Conservation (phyloP, 2,888 invertebrate species). For the Horisme vitalbata region DNA sequence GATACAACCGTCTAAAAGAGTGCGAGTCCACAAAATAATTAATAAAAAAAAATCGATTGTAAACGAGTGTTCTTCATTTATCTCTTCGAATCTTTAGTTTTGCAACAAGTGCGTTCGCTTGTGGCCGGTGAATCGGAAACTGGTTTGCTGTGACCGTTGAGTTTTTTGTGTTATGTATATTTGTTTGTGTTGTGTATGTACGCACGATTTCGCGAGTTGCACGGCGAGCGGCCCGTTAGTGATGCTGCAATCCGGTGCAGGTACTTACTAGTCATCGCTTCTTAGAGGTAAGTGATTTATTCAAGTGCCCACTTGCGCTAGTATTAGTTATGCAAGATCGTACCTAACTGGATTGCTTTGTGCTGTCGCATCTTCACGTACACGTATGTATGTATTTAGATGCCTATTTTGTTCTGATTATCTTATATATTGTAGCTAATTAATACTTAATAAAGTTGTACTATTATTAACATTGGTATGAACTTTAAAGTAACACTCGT, state of each 20-base stretch:
- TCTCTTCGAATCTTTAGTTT: slow-evolving; percentile 61
- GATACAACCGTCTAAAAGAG: slow-evolving; percentile 31
- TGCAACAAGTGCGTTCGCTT: slow-evolving; percentile 69
- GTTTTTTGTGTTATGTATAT: slow-evolving; percentile 71
- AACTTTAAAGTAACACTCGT: no score
- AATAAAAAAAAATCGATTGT: slow-evolving; percentile 68
- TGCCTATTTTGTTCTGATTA: not conserved
- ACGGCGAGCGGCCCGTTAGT: slow-evolving; percentile 53
- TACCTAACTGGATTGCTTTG: slow-evolving; percentile 24
- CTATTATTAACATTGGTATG: no score
- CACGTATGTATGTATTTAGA: no score
- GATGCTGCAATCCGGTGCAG: slow-evolving; percentile 60
- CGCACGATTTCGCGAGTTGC: slow-evolving; percentile 58
- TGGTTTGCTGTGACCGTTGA: slow-evolving; percentile 70
- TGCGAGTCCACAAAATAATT: slow-evolving; percentile 43
- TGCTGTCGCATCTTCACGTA: not conserved
- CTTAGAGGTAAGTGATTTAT: slow-evolving; percentile 51
- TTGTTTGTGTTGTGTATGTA: slow-evolving; percentile 45
- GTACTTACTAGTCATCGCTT: slow-evolving; percentile 47
- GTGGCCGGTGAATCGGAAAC: slow-evolving; percentile 57
- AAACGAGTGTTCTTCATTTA: slow-evolving; percentile 60
- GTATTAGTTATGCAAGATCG: slow-evolving; percentile 48
- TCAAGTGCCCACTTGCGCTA: slow-evolving; percentile 33
- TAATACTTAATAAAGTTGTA: no score
- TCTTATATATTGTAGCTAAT: no score